These are phyloP conservation scores for Ferdinandea cuprea DNA, from an alignment of 2,888 invertebrate genomes.

Conservation along the genomic window DNA sequence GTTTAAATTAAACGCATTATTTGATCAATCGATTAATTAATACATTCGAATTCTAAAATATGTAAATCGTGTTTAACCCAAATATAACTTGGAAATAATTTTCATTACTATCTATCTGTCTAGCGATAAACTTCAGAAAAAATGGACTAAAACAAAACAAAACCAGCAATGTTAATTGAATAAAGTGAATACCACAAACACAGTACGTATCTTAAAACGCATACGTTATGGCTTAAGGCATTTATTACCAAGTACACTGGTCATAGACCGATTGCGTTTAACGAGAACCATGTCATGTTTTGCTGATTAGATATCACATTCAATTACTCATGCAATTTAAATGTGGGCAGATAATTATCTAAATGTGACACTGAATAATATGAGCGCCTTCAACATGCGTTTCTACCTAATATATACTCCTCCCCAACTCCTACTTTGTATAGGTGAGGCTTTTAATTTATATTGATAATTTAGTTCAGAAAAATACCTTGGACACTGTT, in stretches of 20 bases:
- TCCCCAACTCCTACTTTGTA: not conserved
- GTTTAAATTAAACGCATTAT: not conserved
- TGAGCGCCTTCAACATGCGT: not conserved
- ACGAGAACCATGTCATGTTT: conserved; percentile 47
- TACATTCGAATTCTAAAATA: conserved; percentile 10
- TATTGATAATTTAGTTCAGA: conserved; percentile 31
- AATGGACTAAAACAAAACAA: not conserved
- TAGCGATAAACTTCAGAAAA: not conserved
- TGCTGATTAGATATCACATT: conserved; percentile 48
- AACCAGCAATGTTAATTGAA: conserved; percentile 36
- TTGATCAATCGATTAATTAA: conserved; percentile 43
- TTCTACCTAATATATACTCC: not conserved
- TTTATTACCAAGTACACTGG: conserved; percentile 20
- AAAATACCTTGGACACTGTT: not conserved
- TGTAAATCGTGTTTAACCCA: conserved; percentile 9
- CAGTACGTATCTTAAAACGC: not conserved
- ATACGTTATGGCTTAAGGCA: not conserved
- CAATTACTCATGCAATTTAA: conserved; percentile 58
- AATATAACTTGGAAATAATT: conserved; percentile 21
- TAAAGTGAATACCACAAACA: conserved; percentile 17
- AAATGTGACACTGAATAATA: conserved; percentile 26
- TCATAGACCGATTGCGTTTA: conserved; percentile 1
- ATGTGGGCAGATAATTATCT: conserved; percentile 53
- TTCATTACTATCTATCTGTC: conserved; percentile 16
- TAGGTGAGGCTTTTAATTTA: conserved; percentile 8